Conservation (phyloP, 1,140 invertebrate species). For the Hetaerina americana region DNA sequence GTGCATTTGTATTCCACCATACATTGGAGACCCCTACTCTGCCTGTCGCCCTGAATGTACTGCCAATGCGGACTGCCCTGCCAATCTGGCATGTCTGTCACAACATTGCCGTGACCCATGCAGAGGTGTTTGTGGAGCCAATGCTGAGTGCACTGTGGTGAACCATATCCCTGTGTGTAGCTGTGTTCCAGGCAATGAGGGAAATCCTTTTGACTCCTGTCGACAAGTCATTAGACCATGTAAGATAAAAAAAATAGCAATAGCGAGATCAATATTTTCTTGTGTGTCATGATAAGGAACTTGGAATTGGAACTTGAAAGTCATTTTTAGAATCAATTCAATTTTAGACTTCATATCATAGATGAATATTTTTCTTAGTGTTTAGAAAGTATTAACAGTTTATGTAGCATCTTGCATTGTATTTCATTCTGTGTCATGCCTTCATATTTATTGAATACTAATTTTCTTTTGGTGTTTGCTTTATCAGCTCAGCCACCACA, state of each 20-base stretch:
- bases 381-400: too few relatives aligned
- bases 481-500: conserved; percentile 29
- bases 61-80: conserved; percentile 63
- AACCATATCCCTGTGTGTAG: conserved; percentile 70
- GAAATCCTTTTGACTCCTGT: conserved; percentile 71
- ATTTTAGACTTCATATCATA: background rate
- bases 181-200: conserved; percentile 57
- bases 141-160: conserved; percentile 62
- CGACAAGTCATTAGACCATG: conserved; percentile 38
- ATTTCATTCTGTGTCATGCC: too few relatives aligned
- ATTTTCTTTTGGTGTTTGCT: conserved; percentile 20
- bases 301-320: too few relatives aligned
- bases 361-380: background rate
- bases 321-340: too few relatives aligned
- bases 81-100: conserved; percentile 65
- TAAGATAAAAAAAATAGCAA: conserved; percentile 33
- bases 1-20: conserved; percentile 72
- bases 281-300: too few relatives aligned
- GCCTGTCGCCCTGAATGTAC: conserved; percentile 62
- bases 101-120: conserved; percentile 76
- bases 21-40: conserved; percentile 63
- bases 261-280: too few relatives aligned
- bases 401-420: too few relatives aligned
- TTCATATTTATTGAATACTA: too few relatives aligned
- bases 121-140: conserved; percentile 64